A percentile compares a stretch with the other conserved stretches of the same genome.
These are phyloP conservation scores for Antedon bifida DNA, from an alignment of 35 echinoderm and acorn worm species.

Conservation along the genomic window DNA sequence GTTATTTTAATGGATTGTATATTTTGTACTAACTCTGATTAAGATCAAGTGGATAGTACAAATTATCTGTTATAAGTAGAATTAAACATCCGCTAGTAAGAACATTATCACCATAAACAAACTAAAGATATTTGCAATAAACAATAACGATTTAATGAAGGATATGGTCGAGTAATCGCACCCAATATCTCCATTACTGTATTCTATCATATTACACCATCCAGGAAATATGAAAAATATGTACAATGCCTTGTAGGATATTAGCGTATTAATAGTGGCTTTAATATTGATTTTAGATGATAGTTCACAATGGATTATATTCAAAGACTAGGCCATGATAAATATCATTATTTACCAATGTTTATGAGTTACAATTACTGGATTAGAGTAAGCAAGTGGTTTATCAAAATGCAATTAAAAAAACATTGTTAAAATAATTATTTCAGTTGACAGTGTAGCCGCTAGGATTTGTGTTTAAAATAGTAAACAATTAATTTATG, in stretches of 20 bases:
- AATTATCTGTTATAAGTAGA: no score
- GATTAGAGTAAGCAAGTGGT: not conserved
- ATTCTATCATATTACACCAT: not conserved
- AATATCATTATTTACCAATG: not conserved
- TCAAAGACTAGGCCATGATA: not conserved
- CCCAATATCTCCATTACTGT: not conserved
- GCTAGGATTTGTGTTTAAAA: no score
- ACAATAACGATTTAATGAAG: no score
- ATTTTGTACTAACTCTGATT: no score
- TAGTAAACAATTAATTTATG: no score
- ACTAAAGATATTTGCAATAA: no score
- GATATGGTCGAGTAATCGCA: not conserved
- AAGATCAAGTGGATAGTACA: no score
- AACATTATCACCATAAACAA: no score
- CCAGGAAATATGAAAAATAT: not conserved
- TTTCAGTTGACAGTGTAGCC: no score
- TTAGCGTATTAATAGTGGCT: not conserved
- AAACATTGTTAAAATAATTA: not conserved
- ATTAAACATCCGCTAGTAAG: no score
- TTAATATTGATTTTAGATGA: not conserved
- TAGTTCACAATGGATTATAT: not conserved
- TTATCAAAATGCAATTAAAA: not conserved
- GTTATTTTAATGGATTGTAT: no score
- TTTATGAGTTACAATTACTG: not conserved
- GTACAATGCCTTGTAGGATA: not conserved